phyloP scores from a whole-genome alignment of 2,888 invertebrate genomes.

The Parnassius orleans region DNA sequence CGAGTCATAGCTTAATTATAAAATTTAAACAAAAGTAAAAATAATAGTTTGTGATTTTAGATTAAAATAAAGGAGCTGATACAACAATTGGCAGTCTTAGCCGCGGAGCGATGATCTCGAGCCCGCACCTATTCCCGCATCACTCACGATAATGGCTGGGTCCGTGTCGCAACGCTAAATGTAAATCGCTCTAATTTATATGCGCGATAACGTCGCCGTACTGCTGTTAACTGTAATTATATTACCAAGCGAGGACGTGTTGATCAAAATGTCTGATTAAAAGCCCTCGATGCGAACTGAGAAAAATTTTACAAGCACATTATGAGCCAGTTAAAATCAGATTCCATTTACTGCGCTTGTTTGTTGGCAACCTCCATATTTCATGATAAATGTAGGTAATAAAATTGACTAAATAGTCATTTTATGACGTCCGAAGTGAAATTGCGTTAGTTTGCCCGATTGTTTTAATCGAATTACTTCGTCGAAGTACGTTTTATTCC shows the following conservation, averaged over 20 bases:
- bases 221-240: constrained; percentile 81
- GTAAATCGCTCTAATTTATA: constrained; percentile 81
- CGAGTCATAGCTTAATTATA: no score
- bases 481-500: constrained; percentile 15
- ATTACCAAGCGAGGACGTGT: constrained; percentile 78
- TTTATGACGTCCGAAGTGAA: constrained; percentile 20
- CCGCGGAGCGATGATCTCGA: constrained; percentile 51
- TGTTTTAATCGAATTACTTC: constrained; percentile 23
- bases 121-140: constrained; percentile 69
- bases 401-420: constrained; percentile 28
- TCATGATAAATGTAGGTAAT: constrained; percentile 25
- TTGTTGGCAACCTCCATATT: constrained; percentile 19
- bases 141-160: constrained; percentile 73
- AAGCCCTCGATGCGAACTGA: constrained; percentile 58
- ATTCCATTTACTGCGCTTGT: constrained; percentile 25
- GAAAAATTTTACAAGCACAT: constrained; percentile 46
- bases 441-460: constrained; percentile 19
- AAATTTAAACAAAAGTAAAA: no score
- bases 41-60: no score
- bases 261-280: constrained; percentile 78
- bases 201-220: constrained; percentile 78
- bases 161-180: constrained; percentile 75
- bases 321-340: constrained; percentile 31
- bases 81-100: constrained; percentile 31
- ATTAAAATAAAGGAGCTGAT: constrained; percentile 28